Conservation (phyloP, 2,113 vertebrate species). For the Petrocephalus microphthalmus region DNA sequence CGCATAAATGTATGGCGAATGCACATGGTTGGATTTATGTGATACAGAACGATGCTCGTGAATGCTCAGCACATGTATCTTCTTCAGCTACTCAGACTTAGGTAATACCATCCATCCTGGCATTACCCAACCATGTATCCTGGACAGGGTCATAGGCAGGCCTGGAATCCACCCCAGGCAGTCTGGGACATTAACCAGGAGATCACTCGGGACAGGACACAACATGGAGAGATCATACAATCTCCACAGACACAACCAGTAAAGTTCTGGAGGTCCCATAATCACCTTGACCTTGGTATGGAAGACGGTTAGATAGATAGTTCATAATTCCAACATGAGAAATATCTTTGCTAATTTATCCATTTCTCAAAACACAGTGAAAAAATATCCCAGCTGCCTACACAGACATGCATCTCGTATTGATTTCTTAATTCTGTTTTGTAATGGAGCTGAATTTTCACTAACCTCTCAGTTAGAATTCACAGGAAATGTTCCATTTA, state of each 20-base stretch:
- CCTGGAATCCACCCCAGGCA: neutral
- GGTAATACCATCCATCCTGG: neutral
- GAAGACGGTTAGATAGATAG: neutral
- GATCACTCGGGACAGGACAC: neutral
- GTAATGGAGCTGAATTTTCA: neutral
- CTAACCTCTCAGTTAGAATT: neutral
- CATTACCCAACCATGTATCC: neutral
- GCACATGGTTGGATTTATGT: neutral
- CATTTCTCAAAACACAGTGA: neutral
- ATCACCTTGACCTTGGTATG: neutral
- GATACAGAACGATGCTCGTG: neutral
- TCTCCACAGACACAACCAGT: neutral
- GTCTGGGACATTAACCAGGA: neutral
- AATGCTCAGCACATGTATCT: neutral
- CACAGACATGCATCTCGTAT: neutral
- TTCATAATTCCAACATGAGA: neutral
- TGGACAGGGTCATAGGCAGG: neutral
- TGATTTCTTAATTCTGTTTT: neutral
- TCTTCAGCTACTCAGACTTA: neutral
- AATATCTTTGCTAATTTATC: neutral
- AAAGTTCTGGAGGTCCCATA: neutral
- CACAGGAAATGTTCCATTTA: neutral
- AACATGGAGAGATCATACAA: neutral
- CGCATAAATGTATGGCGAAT: neutral
- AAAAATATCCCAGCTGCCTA: neutral